Evolutionary conservation across 1,140 invertebrate genomes (phyloP), one percentile per base, ranked within the genome.

Genomic region (Drosophila simulans): DNA sequence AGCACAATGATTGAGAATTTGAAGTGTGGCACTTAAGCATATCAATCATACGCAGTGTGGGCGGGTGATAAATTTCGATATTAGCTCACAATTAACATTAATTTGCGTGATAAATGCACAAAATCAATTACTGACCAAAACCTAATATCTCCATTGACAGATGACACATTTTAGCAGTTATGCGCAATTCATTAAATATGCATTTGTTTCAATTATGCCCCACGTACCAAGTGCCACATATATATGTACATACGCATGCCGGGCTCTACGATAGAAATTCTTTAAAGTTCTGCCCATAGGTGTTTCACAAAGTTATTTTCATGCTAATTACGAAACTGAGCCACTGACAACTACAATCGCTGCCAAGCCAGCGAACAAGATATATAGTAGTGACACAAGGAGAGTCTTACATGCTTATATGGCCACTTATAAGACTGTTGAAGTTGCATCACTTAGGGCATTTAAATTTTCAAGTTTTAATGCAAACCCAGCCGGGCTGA

Each of bases 401-500:
- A 34, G 64, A 46, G 48, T 35, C 11, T 31, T 31, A 54, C 34
- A 25, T 48, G 48, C 66, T 70, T 48, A 8, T 70, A 48, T 35
- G 52, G 64, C 66, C 64, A 70, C 66, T 80, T 46, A 62, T 45
- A 49, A 39, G 39, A 59, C 69, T 64, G 60, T 65, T 86, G 64
- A 82, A 88, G 83, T 76, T 86, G 56, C 70, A 58, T 65, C 66
- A 82, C 83, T 86, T 83, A 59, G 55, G 83, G 83, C 79, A 83
- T 83, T 86, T 86, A 88, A 86, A 88, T 83, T 88, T 88, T 76
- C 77, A 82, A 86, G 83, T 86, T 86, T 88, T 86, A 86, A 86
- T 86, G 83, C 75, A 86, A 86, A 88, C 37, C 37, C 37, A 39
- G 13, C 8, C 56, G 12, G 46, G 43, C 53, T 86, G 70, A 65